Conservation (phyloP, 2,113 vertebrate genomes). For the Sceloporus tristichus region DNA sequence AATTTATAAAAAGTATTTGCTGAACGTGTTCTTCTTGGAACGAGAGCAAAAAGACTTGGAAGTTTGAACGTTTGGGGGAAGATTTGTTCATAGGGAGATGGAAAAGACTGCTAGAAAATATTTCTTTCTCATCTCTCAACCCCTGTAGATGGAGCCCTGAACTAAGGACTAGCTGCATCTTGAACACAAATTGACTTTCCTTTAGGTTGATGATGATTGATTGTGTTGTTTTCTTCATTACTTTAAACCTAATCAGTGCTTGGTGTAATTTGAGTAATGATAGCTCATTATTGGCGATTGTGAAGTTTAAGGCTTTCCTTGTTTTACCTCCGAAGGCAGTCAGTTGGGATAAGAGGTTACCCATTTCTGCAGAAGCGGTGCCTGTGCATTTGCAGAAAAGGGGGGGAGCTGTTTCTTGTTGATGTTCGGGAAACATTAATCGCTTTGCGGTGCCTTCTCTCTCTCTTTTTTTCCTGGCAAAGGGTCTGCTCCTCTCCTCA, state of each 20-base stretch:
- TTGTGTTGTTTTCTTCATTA: conserved; percentile 99
- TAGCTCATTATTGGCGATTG: conserved; percentile 98
- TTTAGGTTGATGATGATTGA: conserved; percentile 97
- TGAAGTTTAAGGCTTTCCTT: conserved; percentile 94
- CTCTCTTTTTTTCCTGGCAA: conserved; percentile 53
- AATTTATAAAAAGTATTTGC: background rate
- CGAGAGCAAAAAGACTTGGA: background rate
- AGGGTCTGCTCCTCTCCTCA: conserved; percentile 51
- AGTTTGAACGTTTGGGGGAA: conserved; percentile 5
- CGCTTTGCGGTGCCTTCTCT: conserved; percentile 61
- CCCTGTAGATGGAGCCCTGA: conserved; percentile 88
- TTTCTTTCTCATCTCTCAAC: conserved; percentile 61
- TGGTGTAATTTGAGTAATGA: conserved; percentile 99
- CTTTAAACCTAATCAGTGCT: conserved; percentile 99
- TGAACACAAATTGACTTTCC: conserved; percentile 84
- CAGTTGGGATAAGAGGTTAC: conserved; percentile 82
- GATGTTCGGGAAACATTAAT: conserved; percentile 49
- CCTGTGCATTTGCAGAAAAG: background rate
- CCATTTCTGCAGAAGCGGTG: conserved; percentile 45
- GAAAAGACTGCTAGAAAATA: conserved; percentile 41
- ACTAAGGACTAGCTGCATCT: conserved; percentile 76
- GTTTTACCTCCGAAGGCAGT: conserved; percentile 83
- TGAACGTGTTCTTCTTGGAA: background rate
- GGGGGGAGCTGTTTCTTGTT: conserved; percentile 49
- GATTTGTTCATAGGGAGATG: conserved; percentile 36